phyloP scores from a whole-genome alignment of 1,140 invertebrate species.

The Psix sp. region DNA sequence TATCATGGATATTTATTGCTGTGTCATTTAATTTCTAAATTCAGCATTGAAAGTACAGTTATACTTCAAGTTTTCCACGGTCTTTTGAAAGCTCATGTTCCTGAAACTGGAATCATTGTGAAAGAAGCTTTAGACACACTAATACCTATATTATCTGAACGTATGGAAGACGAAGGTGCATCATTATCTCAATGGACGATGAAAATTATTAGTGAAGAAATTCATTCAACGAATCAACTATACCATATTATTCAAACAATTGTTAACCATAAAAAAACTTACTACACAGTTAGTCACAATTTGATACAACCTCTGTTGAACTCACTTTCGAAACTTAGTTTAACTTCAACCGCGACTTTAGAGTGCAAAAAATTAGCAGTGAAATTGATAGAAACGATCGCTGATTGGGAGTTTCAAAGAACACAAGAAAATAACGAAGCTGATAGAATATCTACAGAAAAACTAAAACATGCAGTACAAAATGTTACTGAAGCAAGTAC shows the following conservation, averaged over 20 bases:
- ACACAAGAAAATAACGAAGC: slow-evolving; percentile 75
- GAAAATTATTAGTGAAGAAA: slow-evolving; percentile 98
- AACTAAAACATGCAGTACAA: too few relatives aligned
- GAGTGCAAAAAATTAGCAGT: slow-evolving; percentile 95
- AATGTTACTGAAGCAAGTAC: slow-evolving; percentile 51
- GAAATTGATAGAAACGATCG: slow-evolving; percentile 96
- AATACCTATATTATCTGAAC: slow-evolving; percentile 95
- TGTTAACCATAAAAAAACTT: slow-evolving; percentile 96
- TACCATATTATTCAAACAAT: slow-evolving; percentile 97
- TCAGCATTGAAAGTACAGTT: slow-evolving; percentile 97
- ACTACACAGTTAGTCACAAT: slow-evolving; percentile 96
- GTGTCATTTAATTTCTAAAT: slow-evolving; percentile 98
- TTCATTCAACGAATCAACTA: slow-evolving; percentile 95
- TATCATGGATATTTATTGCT: slow-evolving; percentile 98
- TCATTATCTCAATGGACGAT: slow-evolving; percentile 99
- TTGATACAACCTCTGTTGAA: slow-evolving; percentile 96
- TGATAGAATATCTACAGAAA: too few relatives aligned
- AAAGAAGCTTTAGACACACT: slow-evolving; percentile 96
- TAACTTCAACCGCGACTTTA: slow-evolving; percentile 90
- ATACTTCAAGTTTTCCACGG: slow-evolving; percentile 98
- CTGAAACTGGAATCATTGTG: slow-evolving; percentile 94
- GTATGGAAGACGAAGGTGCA: slow-evolving; percentile 97
- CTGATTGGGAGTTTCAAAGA: slow-evolving; percentile 96
- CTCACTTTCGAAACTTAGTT: slow-evolving; percentile 94
- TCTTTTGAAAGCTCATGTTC: slow-evolving; percentile 94